Conservation (phyloP, 2,797 vertebrate species). For the Emydoidea blandingii region DNA sequence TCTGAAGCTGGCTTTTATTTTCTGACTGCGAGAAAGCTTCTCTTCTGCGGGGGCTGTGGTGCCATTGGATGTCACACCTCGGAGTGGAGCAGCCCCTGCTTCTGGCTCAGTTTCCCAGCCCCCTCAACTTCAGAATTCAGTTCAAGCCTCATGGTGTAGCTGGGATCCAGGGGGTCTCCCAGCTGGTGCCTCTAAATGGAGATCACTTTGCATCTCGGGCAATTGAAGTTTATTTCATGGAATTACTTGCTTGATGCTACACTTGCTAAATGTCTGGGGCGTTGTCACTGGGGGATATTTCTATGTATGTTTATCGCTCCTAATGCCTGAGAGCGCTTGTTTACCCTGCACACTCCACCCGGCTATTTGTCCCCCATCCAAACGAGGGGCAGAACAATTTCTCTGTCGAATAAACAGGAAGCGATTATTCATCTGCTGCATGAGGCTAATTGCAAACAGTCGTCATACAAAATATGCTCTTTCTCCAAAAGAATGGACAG, state of each 20-base stretch:
- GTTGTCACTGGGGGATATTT: not conserved
- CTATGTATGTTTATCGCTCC: not conserved
- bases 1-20: constrained; percentile 65
- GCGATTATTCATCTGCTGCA: constrained; percentile 68
- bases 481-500: constrained; percentile 32
- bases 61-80: not conserved
- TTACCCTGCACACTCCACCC: not conserved
- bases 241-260: not conserved
- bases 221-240: not conserved
- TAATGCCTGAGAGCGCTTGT: not conserved
- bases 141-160: not conserved
- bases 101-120: not conserved
- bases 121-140: not conserved
- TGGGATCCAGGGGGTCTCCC: not conserved
- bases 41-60: constrained; percentile 24
- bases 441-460: constrained; percentile 57
- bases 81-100: not conserved
- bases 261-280: not conserved
- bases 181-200: not conserved
- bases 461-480: constrained; percentile 19
- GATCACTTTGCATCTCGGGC: not conserved
- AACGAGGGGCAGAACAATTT: not conserved
- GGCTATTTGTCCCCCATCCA: constrained; percentile 52
- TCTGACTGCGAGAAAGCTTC: constrained; percentile 51
- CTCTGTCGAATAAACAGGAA: constrained; percentile 56